Percentiles rank a stretch among this genome's conserved stretches.
Evolutionary conservation across 2,113 vertebrate genomes (phyloP).

Genomic region (Apaloderma vittatum): DNA sequence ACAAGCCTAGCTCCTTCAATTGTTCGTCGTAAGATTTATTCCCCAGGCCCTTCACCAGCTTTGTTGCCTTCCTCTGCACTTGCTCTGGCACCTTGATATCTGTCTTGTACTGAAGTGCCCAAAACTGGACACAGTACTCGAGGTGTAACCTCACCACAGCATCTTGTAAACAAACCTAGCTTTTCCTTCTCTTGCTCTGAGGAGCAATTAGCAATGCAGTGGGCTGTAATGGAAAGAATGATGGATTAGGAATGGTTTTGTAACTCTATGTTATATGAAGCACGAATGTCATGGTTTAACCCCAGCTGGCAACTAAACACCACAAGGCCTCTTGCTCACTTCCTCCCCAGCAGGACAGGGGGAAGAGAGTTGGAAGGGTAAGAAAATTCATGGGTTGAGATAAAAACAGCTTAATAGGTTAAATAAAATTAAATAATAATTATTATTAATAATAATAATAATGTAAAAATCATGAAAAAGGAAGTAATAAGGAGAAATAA

Average conservation of each 20-base stretch:
- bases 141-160: background rate
- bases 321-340: background rate
- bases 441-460: no score
- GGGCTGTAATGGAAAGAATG: background rate
- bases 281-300: background rate
- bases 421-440: no score
- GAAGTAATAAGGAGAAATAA: background rate
- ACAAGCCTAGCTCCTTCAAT: no score
- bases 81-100: no score
- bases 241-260: background rate
- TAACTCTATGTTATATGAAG: background rate
- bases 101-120: no score
- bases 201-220: background rate
- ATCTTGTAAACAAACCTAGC: background rate
- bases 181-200: background rate
- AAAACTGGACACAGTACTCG: no score
- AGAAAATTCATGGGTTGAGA: no score
- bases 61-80: no score
- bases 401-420: no score
- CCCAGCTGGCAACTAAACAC: background rate
- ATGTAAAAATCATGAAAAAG: background rate
- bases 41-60: no score
- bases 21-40: no score
- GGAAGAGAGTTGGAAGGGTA: background rate
- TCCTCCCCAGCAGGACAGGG: background rate